These are phyloP conservation scores for Gnatocerus cornutus DNA, from an alignment of 2,888 invertebrate genomes.

Conservation along the genomic window DNA sequence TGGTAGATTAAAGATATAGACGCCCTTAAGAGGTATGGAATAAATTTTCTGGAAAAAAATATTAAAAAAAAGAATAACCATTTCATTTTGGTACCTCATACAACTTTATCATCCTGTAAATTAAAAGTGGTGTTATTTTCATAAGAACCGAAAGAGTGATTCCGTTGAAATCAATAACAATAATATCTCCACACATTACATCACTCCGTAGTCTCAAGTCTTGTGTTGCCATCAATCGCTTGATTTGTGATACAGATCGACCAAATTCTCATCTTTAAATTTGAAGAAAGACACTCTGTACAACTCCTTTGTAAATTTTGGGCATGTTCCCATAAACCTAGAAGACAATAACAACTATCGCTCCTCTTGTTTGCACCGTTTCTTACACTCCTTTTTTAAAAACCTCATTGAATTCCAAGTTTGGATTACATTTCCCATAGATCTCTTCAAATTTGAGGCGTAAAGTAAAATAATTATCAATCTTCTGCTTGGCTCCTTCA, in stretches of 20 bases:
- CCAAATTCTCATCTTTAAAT: background rate
- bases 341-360: background rate
- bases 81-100: background rate
- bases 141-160: background rate
- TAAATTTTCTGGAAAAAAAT: conserved; percentile 4
- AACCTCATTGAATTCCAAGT: background rate
- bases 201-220: background rate
- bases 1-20: background rate
- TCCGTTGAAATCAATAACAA: background rate
- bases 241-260: background rate
- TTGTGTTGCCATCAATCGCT: background rate
- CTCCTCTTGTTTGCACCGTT: background rate
- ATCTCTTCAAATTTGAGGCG: background rate
- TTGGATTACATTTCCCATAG: background rate
- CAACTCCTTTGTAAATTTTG: background rate
- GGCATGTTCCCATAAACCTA: background rate
- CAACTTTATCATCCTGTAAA: background rate
- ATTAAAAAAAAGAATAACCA: background rate
- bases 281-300: background rate
- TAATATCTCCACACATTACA: background rate
- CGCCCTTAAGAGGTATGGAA: background rate
- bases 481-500: conserved; percentile 13
- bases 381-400: background rate
- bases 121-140: background rate
- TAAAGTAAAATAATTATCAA: conserved; percentile 1